Evolutionary conservation across 2,888 invertebrate genomes (phyloP).

Genomic region (Tipula lateralis): DNA sequence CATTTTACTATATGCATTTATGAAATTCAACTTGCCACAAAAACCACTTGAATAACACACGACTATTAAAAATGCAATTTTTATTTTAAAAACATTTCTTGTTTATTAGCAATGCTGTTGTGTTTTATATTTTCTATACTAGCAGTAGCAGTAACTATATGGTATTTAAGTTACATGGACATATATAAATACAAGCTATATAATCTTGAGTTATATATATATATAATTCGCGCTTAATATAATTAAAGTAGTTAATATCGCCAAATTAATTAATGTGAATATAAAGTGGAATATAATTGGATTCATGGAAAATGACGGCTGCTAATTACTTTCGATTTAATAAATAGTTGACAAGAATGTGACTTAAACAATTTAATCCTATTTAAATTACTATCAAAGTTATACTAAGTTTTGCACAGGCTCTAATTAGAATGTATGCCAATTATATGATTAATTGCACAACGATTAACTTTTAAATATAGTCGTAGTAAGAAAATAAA

Average conservation of each 20-base stretch:
- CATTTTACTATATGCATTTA: not conserved
- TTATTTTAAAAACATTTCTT: not conserved
- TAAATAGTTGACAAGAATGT: no score
- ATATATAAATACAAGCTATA: not conserved
- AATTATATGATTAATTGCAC: no score
- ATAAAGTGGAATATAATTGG: not conserved
- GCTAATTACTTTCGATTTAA: not conserved
- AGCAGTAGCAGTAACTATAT: not conserved
- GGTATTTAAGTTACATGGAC: no score
- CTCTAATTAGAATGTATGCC: no score
- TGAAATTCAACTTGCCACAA: not conserved
- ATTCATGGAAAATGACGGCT: not conserved
- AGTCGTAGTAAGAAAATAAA: no score
- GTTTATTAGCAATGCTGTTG: not conserved
- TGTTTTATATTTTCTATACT: not conserved
- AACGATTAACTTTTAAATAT: no score
- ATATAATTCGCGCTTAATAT: not conserved
- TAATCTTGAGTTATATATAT: constrained; percentile 1
- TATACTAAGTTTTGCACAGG: no score
- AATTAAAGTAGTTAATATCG: not conserved
- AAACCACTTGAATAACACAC: not conserved
- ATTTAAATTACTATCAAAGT: no score
- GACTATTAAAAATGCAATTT: not conserved
- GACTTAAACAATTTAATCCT: no score
- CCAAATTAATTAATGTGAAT: not conserved